Percentiles rank a stretch among this genome's conserved stretches.
Evolutionary conservation across 2,797 vertebrate species (phyloP).

Genomic region (Tangara arthus): DNA sequence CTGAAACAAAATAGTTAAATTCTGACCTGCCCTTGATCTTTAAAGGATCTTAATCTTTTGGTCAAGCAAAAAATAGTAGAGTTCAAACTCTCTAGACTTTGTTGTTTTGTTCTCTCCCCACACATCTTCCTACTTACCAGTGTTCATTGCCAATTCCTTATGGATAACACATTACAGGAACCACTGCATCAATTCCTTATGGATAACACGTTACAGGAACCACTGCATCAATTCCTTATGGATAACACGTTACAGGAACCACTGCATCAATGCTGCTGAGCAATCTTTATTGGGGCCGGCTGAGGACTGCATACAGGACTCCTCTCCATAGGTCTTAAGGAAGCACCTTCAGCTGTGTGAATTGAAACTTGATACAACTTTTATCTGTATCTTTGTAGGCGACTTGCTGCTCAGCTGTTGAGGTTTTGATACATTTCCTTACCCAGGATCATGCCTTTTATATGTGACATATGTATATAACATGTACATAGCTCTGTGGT

Average conservation of each 20-base stretch:
- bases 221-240: too few relatives aligned
- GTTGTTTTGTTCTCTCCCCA: background rate
- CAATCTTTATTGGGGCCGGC: background rate
- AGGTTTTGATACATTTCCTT: background rate
- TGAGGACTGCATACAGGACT: background rate
- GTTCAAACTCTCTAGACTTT: background rate
- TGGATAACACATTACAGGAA: too few relatives aligned
- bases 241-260: background rate
- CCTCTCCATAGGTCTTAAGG: background rate
- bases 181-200: background rate
- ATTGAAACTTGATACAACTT: background rate
- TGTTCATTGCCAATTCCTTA: background rate
- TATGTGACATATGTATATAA: background rate
- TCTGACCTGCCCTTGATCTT: background rate
- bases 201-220: too few relatives aligned
- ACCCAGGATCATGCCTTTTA: background rate
- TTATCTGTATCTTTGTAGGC: fast-evolving
- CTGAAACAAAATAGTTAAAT: background rate
- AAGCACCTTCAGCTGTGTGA: background rate
- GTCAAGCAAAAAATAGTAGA: background rate
- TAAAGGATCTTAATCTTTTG: background rate
- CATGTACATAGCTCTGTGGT: background rate
- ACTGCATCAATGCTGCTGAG: background rate
- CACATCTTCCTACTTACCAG: background rate
- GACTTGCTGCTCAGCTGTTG: background rate